Evolutionary conservation across 2,888 invertebrate genomes (phyloP), one percentile per base, ranked within the genome.

Genomic region (Linnaemya vulpina): DNA sequence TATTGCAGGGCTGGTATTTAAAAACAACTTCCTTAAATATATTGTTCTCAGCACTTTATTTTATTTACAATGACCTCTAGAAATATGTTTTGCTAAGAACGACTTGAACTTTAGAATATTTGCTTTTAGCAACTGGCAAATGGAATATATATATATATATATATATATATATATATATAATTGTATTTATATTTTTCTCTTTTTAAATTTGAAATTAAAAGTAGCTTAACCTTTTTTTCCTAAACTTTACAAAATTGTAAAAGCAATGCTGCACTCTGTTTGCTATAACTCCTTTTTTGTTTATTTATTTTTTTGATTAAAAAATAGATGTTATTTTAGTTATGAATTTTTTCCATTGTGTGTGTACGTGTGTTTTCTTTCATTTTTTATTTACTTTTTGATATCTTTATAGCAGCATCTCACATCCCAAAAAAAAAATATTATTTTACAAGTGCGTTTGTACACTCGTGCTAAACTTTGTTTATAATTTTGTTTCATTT

Each of bases 151-250:
- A n/a, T n/a, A n/a, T n/a, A n/a, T n/a, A n/a, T n/a, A n/a, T n/a
- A n/a, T n/a, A n/a, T n/a, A n/a, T n/a, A n/a, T n/a, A n/a, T n/a
- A n/a, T n/a, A n/a, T n/a, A n/a, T n/a, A n/a, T n/a, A n/a, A n/a
- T n/a, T n/a, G n/a, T n/a, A n/a, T n/a, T 35, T 25, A 15, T 10
- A 3, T 30, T 65, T 20, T 55, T 17, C 13, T 20, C 7, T 5
- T 60, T 1, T 4, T 11, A 55, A 70, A 20, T 35, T 53, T 79
- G 55, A 79, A 79, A 71, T 73, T 58, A 40, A 67, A 65, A 80
- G 67, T 51, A 20, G 55, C 73, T 80, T 73, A 80, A 73, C 79
- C 79, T 71, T 17, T 62, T 13, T 51, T 25, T 13, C 22, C 20
- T 13, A 4, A 46, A 55, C n/a, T 46, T 17, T 17, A 60, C 43